Conservation (phyloP, 2,888 invertebrate species). For the Phrixothrix hirtus region DNA sequence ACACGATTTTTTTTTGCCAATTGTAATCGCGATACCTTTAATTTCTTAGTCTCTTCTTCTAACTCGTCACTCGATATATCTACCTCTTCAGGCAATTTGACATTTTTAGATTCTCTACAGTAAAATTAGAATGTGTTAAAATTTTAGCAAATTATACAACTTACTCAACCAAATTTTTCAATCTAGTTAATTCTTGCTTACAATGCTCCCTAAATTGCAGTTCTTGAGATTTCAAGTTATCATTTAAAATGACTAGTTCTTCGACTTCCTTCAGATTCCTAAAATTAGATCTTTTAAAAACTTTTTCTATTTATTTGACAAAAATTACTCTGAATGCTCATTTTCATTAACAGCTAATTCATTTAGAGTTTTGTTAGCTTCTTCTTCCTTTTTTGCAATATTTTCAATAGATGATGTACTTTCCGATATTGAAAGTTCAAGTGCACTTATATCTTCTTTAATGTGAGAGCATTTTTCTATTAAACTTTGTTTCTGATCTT, state of each 20-base stretch:
- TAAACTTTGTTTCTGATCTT: slow-evolving; percentile 47
- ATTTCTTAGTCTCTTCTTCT: slow-evolving; percentile 65
- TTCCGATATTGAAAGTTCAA: slow-evolving; percentile 49
- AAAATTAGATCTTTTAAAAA: slow-evolving; percentile 24
- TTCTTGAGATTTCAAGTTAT: slow-evolving; percentile 73
- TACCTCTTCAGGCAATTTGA: slow-evolving; percentile 54
- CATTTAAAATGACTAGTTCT: slow-evolving; percentile 68
- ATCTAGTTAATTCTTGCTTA: slow-evolving; percentile 63
- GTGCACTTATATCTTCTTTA: slow-evolving; percentile 53
- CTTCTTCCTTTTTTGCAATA: slow-evolving; percentile 47
- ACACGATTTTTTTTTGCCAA: slow-evolving; percentile 79
- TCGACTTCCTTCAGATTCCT: slow-evolving; percentile 59
- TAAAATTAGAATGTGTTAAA: slow-evolving; percentile 38
- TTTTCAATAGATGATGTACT: slow-evolving; percentile 44
- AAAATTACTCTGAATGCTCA: slow-evolving; percentile 59
- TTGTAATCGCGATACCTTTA: slow-evolving; percentile 66
- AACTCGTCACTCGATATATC: slow-evolving; percentile 59
- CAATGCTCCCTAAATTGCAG: slow-evolving; percentile 75
- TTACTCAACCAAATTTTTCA: slow-evolving; percentile 58
- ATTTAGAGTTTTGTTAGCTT: slow-evolving; percentile 55
- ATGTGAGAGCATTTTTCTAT: slow-evolving; percentile 56
- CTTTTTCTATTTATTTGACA: background rate
- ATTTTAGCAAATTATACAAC: slow-evolving; percentile 25
- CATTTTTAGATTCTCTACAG: slow-evolving; percentile 56
- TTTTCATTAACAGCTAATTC: slow-evolving; percentile 56